A percentile compares a stretch with the other conserved stretches of the same genome.
Evolutionary conservation across 1,140 invertebrate genomes (phyloP).

Genomic region (Drosophila prosaltans): DNA sequence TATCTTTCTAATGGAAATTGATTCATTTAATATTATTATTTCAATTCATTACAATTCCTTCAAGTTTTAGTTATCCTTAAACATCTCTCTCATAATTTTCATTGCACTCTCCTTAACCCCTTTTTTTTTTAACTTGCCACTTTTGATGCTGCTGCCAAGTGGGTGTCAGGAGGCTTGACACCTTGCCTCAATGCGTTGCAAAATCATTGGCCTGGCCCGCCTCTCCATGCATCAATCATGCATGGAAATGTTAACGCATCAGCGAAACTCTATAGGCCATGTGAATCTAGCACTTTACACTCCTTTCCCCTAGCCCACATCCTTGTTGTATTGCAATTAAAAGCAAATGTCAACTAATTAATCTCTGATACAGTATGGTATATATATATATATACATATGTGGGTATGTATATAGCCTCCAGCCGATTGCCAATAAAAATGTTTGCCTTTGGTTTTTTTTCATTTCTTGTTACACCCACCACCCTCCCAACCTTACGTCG

Average conservation of each 20-base stretch:
- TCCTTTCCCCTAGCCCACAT: not conserved
- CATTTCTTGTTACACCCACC: conserved; percentile 5
- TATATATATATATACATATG: not conserved
- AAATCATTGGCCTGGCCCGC: conserved; percentile 28
- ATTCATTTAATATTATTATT: too few relatives aligned
- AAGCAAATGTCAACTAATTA: conserved; percentile 82
- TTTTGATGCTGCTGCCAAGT: conserved; percentile 42
- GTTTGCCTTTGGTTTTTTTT: conserved; percentile 31
- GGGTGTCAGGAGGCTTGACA: conserved; percentile 66
- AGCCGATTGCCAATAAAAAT: conserved; percentile 41
- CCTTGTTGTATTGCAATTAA: conserved; percentile 66
- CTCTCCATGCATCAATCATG: conserved; percentile 65
- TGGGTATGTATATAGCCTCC: conserved; percentile 10
- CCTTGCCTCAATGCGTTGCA: conserved; percentile 57
- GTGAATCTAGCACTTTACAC: too few relatives aligned
- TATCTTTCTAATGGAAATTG: too few relatives aligned
- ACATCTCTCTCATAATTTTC: too few relatives aligned
- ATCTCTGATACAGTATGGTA: conserved; percentile 43
- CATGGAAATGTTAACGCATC: conserved; percentile 58
- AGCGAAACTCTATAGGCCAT: conserved; percentile 47
- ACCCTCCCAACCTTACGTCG: not conserved
- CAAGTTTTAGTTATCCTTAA: too few relatives aligned
- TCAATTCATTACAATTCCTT: too few relatives aligned
- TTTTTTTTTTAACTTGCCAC: conserved; percentile 24
- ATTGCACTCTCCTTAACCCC: not conserved